phyloP scores from a whole-genome alignment of 1,140 invertebrate genomes.

The Papilio helenus region DNA sequence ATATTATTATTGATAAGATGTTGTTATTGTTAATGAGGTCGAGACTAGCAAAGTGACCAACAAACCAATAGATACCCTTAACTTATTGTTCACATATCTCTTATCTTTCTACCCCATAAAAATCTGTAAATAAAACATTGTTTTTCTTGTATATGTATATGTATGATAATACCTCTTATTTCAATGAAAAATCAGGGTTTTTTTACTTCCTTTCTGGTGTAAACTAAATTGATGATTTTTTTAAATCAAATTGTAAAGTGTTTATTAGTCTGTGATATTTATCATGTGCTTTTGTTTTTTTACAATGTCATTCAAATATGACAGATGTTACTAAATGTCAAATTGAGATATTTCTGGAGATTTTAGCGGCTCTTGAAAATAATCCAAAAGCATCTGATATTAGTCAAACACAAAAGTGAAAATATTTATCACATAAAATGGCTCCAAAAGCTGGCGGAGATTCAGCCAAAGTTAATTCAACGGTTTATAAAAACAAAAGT shows the following conservation, averaged over 20 bases:
- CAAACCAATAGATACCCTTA: too few relatives aligned
- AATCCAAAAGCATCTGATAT: slow-evolving; percentile 29
- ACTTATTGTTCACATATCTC: too few relatives aligned
- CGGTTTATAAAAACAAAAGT: slow-evolving; percentile 93
- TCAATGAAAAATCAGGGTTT: too few relatives aligned
- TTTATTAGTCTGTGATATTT: neutral
- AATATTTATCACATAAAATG: slow-evolving; percentile 56
- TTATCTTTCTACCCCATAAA: too few relatives aligned
- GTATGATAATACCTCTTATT: too few relatives aligned
- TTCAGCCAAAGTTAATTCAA: slow-evolving; percentile 76
- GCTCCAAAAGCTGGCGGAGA: slow-evolving; percentile 80
- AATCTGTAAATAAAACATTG: too few relatives aligned
- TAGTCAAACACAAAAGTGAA: slow-evolving; percentile 27
- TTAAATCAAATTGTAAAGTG: neutral
- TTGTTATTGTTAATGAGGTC: too few relatives aligned
- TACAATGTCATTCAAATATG: neutral
- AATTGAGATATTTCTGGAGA: neutral
- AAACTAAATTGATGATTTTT: neutral
- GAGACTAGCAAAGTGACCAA: too few relatives aligned
- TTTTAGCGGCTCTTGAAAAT: neutral
- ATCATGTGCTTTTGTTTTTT: slow-evolving; percentile 31
- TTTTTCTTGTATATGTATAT: too few relatives aligned
- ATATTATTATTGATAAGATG: too few relatives aligned
- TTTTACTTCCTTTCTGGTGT: too few relatives aligned
- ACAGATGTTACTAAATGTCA: neutral